phyloP scores from a whole-genome alignment of 1,140 invertebrate genomes.

The Heliconius nattereri region DNA sequence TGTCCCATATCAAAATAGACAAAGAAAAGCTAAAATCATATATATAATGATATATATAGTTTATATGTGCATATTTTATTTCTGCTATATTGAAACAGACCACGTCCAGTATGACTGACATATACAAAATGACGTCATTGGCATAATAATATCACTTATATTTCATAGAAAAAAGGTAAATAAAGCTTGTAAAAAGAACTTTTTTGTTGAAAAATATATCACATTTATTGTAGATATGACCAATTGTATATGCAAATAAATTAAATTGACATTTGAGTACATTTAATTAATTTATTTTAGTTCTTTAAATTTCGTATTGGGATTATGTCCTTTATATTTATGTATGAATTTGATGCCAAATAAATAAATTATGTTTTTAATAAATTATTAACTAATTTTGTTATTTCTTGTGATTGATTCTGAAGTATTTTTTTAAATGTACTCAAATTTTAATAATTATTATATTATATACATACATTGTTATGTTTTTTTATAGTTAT shows the following conservation, averaged over 20 bases:
- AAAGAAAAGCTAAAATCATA: neutral
- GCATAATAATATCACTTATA: neutral
- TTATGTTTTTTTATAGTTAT: conserved; percentile 9
- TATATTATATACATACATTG: neutral
- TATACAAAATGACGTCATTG: neutral
- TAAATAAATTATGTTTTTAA: neutral
- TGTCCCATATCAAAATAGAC: neutral
- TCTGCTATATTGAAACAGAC: neutral
- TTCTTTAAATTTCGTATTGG: neutral
- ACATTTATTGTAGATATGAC: conserved; percentile 6
- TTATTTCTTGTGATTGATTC: neutral
- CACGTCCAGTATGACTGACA: conserved; percentile 8
- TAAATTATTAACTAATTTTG: neutral
- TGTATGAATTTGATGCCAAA: neutral
- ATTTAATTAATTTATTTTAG: neutral
- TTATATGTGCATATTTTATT: neutral
- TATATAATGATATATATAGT: neutral
- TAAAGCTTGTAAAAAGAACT: no score
- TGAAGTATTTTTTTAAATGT: neutral
- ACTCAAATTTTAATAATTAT: neutral
- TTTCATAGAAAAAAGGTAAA: neutral
- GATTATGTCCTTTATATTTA: neutral
- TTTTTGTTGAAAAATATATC: neutral
- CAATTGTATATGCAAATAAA: conserved; percentile 5
- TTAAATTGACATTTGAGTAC: neutral